These are phyloP conservation scores for Lepidocyrtinus sp. DNA, from an alignment of 2,888 invertebrate species.

Conservation along the genomic window DNA sequence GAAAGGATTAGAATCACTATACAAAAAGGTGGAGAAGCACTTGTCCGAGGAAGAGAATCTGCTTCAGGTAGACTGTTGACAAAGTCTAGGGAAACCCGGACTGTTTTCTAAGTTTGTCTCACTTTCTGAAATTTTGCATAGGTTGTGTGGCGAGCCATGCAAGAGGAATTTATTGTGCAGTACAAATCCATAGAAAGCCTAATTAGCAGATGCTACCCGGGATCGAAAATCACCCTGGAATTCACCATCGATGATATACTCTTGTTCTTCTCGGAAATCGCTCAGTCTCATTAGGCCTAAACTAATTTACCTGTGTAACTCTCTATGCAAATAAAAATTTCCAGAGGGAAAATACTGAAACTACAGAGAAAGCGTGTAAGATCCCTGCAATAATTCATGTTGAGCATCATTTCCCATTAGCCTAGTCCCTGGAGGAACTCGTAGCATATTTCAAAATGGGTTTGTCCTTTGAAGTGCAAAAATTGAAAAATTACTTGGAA, in stretches of 20 bases:
- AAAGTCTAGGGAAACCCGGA: background rate
- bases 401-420: too few species aligned
- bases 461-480: constrained; percentile 8
- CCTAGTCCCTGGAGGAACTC: background rate
- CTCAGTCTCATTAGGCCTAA: constrained; percentile 86
- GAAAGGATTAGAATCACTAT: constrained; percentile 91
- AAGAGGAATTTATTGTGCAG: constrained; percentile 98
- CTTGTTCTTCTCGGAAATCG: constrained; percentile 98
- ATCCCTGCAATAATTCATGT: too few species aligned
- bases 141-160: constrained; percentile 99
- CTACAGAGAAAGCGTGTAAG: too few species aligned
- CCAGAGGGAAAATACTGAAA: too few species aligned
- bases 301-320: background rate
- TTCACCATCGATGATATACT: constrained; percentile 97
- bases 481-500: background rate
- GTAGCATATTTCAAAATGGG: too few species aligned
- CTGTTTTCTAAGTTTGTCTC: background rate
- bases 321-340: constrained; percentile 16
- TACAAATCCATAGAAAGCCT: constrained; percentile 94
- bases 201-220: constrained; percentile 96
- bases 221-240: constrained; percentile 92
- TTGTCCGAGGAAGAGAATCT: constrained; percentile 94
- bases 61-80: constrained; percentile 77
- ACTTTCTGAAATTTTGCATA: constrained; percentile 71
- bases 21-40: constrained; percentile 97